Conservation (phyloP, 64 coral and sea anemone species). For the Montipora foliosa region DNA sequence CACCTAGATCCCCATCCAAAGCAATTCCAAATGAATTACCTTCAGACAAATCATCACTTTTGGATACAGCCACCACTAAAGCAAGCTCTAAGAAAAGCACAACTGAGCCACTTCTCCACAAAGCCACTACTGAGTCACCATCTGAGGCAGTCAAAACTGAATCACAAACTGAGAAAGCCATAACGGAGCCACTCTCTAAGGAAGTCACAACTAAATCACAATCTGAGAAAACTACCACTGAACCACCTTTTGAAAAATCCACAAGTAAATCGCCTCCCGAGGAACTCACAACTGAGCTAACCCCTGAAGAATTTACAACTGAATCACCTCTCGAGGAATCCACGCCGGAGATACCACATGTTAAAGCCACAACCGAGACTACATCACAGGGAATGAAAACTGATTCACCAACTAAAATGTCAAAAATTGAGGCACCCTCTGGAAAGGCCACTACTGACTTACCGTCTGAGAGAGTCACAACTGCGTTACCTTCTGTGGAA, state of each 20-base stretch:
- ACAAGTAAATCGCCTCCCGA: not conserved
- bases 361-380: not conserved
- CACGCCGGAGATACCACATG: not conserved
- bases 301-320: not conserved
- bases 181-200: not conserved
- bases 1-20: not conserved
- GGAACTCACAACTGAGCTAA: not conserved
- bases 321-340: not conserved
- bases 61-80: not conserved
- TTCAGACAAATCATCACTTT: not conserved
- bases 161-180: not conserved
- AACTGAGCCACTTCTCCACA: not conserved
- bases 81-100: not conserved
- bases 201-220: not conserved
- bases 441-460: too few species aligned
- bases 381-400: not conserved
- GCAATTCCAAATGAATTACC: not conserved
- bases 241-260: not conserved
- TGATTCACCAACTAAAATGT: not conserved
- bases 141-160: not conserved
- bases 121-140: not conserved
- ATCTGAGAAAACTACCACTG: not conserved
- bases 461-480: too few species aligned
- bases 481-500: too few species aligned
- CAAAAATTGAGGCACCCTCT: too few species aligned